phyloP scores from a whole-genome alignment of 2,113 vertebrate species.

The Pterocles burchelli region DNA sequence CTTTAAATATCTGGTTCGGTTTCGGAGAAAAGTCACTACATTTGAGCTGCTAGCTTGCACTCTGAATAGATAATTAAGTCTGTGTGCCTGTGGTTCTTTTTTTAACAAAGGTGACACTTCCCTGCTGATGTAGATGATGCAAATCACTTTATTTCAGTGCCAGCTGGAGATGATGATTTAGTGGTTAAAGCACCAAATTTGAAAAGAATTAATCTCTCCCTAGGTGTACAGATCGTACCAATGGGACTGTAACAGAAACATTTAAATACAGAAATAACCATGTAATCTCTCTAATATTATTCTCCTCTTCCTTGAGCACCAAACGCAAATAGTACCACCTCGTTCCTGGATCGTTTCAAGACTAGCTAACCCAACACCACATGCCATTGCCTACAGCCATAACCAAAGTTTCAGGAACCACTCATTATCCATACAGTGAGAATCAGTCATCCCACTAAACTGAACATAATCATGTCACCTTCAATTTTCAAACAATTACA shows the following conservation, averaged over 20 bases:
- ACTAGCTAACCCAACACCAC: neutral
- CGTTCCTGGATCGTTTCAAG: neutral
- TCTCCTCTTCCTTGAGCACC: neutral
- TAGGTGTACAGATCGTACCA: neutral
- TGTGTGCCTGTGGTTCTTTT: slow-evolving; percentile 62
- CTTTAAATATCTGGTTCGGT: slow-evolving; percentile 20
- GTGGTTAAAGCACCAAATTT: slow-evolving; percentile 28
- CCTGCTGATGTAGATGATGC: slow-evolving; percentile 59
- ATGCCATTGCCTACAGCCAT: neutral
- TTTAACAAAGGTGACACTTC: slow-evolving; percentile 65
- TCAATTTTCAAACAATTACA: neutral
- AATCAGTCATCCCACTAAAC: neutral
- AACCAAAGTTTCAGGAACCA: neutral
- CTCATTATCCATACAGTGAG: neutral
- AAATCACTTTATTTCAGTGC: slow-evolving; percentile 49
- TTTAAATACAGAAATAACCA: slow-evolving; percentile 16
- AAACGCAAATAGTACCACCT: neutral
- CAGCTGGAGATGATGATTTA: slow-evolving; percentile 47
- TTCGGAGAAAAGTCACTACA: slow-evolving; percentile 20
- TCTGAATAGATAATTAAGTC: slow-evolving; percentile 59
- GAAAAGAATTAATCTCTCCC: slow-evolving; percentile 28
- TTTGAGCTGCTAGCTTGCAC: slow-evolving; percentile 29
- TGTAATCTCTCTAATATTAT: neutral
- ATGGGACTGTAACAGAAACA: neutral
- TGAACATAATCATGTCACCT: neutral